Conservation (phyloP, 2,113 vertebrate species). For the Galemys pyrenaicus region DNA sequence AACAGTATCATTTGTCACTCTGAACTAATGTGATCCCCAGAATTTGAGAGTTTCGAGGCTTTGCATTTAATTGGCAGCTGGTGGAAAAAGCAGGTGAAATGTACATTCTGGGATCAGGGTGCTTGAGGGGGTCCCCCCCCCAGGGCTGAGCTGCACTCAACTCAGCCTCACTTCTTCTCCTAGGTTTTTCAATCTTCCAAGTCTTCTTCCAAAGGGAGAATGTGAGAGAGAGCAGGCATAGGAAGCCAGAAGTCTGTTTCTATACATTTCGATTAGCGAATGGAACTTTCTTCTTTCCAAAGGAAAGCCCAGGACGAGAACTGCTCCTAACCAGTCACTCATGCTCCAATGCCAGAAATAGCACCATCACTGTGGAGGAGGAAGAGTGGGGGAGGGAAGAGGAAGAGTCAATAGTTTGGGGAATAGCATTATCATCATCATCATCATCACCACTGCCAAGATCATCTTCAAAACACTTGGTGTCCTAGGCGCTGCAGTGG, state of each 20-base stretch:
- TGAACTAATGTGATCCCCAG: neutral
- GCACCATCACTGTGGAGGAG: neutral
- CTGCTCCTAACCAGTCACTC: neutral
- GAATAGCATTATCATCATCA: neutral
- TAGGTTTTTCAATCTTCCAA: neutral
- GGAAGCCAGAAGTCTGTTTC: neutral
- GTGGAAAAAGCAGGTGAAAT: neutral
- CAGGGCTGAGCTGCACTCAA: fast-evolving
- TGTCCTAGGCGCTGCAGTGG: neutral
- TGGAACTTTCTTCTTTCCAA: neutral
- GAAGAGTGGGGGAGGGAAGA: neutral
- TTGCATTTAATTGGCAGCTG: constrained; percentile 4
- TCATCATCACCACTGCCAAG: neutral
- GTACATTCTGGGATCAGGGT: neutral
- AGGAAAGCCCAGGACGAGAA: neutral
- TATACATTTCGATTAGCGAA: neutral
- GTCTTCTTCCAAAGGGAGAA: neutral
- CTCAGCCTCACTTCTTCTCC: neutral
- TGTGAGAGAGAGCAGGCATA: too few species aligned
- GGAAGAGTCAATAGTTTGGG: too few species aligned
- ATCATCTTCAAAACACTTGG: neutral
- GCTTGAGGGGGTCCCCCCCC: too few species aligned
- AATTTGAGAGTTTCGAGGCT: neutral
- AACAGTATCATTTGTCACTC: neutral
- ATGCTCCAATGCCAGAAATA: neutral